A percentile compares a stretch with the other conserved stretches of the same genome.
These are phyloP conservation scores for zebrafish (Danio rerio) DNA, from an alignment of 2,113 vertebrate genomes.

Conservation along the genomic window GRCz12tu NC_133200.1:11998001-11998500, in stretches of 20 bases:
- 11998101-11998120: too few relatives aligned
- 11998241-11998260: neutral
- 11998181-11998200: too few relatives aligned
- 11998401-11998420: neutral
- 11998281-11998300: neutral
- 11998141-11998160: too few relatives aligned
- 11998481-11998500: constrained; percentile 2
- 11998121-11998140: too few relatives aligned
- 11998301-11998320: constrained; percentile 26
- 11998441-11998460: neutral
- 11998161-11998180: too few relatives aligned
- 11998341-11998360: constrained; percentile 6
- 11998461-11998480: neutral
- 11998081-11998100: too few relatives aligned
- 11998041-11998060: too few relatives aligned
- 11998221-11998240: neutral
- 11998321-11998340: constrained; percentile 22
- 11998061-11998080: too few relatives aligned
- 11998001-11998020: too few relatives aligned
- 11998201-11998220: neutral
- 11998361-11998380: constrained; percentile 18
- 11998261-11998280: constrained; percentile 13
- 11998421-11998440: neutral
- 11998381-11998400: neutral
- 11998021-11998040: too few relatives aligned